These are phyloP conservation scores for Peromyscus leucopus DNA, from an alignment of 2,113 vertebrate genomes.

Conservation along the genomic window DNA sequence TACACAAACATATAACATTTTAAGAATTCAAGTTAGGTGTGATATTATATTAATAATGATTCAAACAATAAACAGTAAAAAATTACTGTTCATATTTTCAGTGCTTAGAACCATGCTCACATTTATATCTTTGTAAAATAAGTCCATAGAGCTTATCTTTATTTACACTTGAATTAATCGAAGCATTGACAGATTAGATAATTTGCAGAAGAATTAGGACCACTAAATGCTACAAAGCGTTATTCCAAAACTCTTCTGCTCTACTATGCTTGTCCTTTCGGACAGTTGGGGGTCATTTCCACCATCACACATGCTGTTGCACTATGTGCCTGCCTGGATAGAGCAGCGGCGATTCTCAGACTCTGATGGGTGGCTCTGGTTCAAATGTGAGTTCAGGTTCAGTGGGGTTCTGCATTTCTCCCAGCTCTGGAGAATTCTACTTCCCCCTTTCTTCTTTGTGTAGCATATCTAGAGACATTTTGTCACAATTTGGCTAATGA, in stretches of 20 bases:
- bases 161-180: slow-evolving; percentile 19
- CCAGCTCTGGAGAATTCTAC: neutral
- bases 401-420: neutral
- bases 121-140: neutral
- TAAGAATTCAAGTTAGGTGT: neutral
- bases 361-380: neutral
- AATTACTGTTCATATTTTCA: neutral
- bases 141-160: neutral
- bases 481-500: neutral
- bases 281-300: neutral
- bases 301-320: neutral
- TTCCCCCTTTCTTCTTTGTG: neutral
- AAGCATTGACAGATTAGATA: slow-evolving; percentile 48
- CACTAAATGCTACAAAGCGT: slow-evolving; percentile 32
- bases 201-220: slow-evolving; percentile 43
- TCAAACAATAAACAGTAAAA: slow-evolving; percentile 41
- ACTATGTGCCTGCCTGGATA: neutral
- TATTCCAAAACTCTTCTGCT: neutral
- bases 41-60: slow-evolving; percentile 24
- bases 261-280: neutral
- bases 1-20: neutral
- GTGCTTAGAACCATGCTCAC: neutral
- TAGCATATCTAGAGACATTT: neutral
- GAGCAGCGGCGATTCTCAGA: neutral
- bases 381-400: neutral